A percentile compares a stretch with the other conserved stretches of the same genome.
phyloP scores from a whole-genome alignment of 1,140 invertebrate species.

The Alviniconcha marisindica region DNA sequence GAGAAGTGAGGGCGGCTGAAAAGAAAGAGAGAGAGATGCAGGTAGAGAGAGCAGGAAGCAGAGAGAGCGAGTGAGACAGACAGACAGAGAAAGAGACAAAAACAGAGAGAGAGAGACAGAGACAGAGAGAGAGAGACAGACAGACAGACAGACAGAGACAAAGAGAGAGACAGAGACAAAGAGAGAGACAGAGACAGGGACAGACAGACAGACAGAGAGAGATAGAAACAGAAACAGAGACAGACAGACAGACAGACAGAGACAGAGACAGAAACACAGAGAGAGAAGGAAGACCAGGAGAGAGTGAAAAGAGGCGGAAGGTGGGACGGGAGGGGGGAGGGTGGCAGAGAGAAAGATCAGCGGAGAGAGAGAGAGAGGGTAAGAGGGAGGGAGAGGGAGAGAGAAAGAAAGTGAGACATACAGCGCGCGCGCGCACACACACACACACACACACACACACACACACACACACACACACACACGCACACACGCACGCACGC shows the following conservation, averaged over 20 bases:
- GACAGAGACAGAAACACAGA: too few relatives aligned
- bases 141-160: slow-evolving; percentile 1
- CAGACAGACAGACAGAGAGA: too few relatives aligned
- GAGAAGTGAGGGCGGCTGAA: too few relatives aligned
- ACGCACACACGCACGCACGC: background rate
- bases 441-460: background rate
- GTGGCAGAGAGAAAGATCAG: too few relatives aligned
- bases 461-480: background rate
- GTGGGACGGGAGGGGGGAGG: too few relatives aligned
- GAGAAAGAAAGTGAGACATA: background rate
- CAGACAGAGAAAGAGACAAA: too few relatives aligned
- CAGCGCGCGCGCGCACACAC: background rate
- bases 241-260: too few relatives aligned
- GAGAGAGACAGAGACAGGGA: background rate
- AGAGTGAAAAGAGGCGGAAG: too few relatives aligned
- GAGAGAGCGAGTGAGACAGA: too few relatives aligned
- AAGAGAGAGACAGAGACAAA: background rate
- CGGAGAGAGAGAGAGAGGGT: slow-evolving; percentile 1
- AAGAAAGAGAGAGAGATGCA: background rate
- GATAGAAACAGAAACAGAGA: too few relatives aligned
- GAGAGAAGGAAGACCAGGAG: too few relatives aligned
- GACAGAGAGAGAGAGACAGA: background rate
- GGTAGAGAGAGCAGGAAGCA: background rate
- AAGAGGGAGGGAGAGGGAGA: background rate
- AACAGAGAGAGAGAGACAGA: background rate